Evolutionary conservation across 2,797 vertebrate species (phyloP).

Genomic region (Esox masquinongy): DNA sequence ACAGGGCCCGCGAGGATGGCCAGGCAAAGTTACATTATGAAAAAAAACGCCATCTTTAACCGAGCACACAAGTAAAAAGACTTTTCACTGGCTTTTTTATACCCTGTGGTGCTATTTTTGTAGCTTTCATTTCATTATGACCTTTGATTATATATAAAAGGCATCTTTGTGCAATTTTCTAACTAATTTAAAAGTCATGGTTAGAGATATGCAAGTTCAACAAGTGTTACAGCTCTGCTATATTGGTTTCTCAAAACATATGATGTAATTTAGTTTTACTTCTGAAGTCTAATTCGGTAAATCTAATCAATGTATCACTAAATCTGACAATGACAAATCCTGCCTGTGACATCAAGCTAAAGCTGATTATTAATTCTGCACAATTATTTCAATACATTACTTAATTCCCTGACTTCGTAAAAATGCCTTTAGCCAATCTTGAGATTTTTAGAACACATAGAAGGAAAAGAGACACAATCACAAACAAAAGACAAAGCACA

Average conservation of each 20-base stretch:
- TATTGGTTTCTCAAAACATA: not conserved
- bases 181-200: no score
- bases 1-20: constrained; percentile 33
- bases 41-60: constrained; percentile 12
- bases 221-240: not conserved
- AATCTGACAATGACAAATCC: not conserved
- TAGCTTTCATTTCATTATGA: not conserved
- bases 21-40: constrained; percentile 41
- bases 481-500: constrained; percentile 73
- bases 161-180: not conserved
- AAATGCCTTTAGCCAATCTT: constrained; percentile 83
- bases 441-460: constrained; percentile 83
- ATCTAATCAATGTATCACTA: not conserved
- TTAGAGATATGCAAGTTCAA: not conserved
- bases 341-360: not conserved
- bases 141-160: not conserved
- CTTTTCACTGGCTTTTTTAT: constrained; percentile 71
- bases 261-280: not conserved
- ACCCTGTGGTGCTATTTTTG: not conserved
- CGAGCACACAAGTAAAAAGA: constrained; percentile 17
- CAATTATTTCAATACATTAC: constrained; percentile 8
- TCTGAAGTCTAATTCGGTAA: not conserved
- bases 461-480: constrained; percentile 71
- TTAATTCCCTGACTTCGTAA: constrained; percentile 39
- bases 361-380: not conserved